Evolutionary conservation across 2,888 invertebrate species (phyloP).

Genomic region (Parnassius orleans): DNA sequence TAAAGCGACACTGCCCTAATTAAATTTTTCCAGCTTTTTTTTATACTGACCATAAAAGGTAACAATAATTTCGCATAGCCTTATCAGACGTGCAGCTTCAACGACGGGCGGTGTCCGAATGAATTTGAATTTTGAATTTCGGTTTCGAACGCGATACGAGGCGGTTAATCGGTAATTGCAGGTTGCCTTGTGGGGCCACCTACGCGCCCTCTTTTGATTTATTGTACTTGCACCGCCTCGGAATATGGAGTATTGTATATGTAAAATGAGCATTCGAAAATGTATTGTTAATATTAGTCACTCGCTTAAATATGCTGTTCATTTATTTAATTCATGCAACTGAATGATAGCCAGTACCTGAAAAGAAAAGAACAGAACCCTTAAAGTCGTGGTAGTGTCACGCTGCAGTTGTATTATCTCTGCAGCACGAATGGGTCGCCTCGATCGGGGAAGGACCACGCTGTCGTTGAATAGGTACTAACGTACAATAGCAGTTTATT

Average conservation of each 20-base stretch:
- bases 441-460: too few species aligned
- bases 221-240: conserved; percentile 59
- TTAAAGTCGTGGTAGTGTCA: too few species aligned
- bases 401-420: too few species aligned
- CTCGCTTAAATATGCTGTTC: conserved; percentile 34
- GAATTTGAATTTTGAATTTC: conserved; percentile 61
- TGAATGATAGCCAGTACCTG: neutral
- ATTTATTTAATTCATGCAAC: neutral
- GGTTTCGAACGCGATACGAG: conserved; percentile 56
- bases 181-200: conserved; percentile 60
- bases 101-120: conserved; percentile 45
- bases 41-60: conserved; percentile 4
- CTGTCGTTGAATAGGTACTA: too few species aligned
- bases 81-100: conserved; percentile 48
- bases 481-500: neutral
- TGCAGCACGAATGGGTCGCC: too few species aligned
- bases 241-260: conserved; percentile 55
- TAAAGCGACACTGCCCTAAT: conserved; percentile 1
- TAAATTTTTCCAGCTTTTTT: neutral
- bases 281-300: conserved; percentile 28
- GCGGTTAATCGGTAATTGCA: conserved; percentile 74
- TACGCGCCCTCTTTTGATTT: conserved; percentile 65
- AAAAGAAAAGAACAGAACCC: too few species aligned
- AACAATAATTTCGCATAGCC: conserved; percentile 46
- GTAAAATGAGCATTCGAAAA: conserved; percentile 17